Percentiles rank a stretch among this genome's conserved stretches.
phyloP scores from a whole-genome alignment of 2,888 invertebrate species.

The Aleiodes leptofemur region DNA sequence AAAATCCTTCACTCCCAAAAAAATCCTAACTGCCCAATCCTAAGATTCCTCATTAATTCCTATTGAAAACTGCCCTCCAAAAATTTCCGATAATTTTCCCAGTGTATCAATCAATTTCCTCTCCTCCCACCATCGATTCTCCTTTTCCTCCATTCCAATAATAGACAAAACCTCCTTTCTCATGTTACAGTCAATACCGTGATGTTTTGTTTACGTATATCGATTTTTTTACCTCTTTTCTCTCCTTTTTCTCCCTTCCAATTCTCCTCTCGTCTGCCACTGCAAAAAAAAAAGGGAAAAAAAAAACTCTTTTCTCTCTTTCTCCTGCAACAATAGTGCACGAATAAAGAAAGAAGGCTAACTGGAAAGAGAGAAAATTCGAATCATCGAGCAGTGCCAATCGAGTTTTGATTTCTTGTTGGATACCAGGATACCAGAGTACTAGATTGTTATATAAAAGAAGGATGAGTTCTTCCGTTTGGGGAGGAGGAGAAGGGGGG shows the following conservation, averaged over 20 bases:
- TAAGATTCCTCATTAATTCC: too few relatives aligned
- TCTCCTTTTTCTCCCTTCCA: too few relatives aligned
- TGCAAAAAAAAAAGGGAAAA: conserved; percentile 8
- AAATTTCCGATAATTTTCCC: too few relatives aligned
- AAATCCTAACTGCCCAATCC: too few relatives aligned
- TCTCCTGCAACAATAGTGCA: conserved; percentile 21
- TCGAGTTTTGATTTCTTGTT: conserved; percentile 41
- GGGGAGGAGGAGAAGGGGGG: neutral
- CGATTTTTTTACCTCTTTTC: neutral
- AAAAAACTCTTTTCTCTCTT: conserved; percentile 3
- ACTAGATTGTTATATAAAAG: conserved; percentile 31
- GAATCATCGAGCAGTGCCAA: conserved; percentile 35
- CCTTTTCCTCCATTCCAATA: neutral
- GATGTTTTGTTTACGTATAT: neutral
- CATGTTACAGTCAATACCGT: neutral
- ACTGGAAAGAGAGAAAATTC: conserved; percentile 20
- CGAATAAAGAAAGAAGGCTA: conserved; percentile 19
- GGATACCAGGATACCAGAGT: conserved; percentile 9
- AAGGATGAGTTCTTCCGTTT: conserved; percentile 5
- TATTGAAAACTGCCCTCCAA: too few relatives aligned
- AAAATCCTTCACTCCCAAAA: too few relatives aligned
- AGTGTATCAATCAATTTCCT: too few relatives aligned
- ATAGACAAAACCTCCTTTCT: neutral
- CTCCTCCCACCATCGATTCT: too few relatives aligned
- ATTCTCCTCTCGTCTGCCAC: neutral